Percentiles rank a stretch among this genome's conserved stretches.
Conservation (phyloP, 2,888 invertebrate species). For the Palloptera scutellata region DNA sequence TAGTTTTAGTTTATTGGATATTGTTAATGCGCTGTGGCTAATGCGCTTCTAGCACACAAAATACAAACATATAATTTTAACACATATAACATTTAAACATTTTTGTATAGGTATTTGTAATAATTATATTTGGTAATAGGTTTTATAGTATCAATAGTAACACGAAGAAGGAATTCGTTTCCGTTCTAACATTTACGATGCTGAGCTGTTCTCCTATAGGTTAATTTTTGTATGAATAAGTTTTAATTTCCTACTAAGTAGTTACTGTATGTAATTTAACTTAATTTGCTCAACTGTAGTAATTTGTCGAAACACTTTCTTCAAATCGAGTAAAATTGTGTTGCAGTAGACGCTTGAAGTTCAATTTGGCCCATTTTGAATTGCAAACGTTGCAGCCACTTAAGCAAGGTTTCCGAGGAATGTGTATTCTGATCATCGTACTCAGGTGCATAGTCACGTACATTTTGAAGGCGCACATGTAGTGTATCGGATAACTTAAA, state of each 20-base stretch:
- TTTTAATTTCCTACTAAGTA: too few species aligned
- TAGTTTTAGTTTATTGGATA: conserved; percentile 30
- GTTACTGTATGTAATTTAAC: too few species aligned
- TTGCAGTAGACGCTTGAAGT: conserved; percentile 89
- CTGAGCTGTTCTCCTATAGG: not conserved
- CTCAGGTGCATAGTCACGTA: conserved; percentile 79
- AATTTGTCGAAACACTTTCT: conserved; percentile 18
- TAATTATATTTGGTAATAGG: too few species aligned
- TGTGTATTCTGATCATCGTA: conserved; percentile 62
- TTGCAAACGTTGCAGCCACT: conserved; percentile 91
- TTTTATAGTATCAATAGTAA: too few species aligned
- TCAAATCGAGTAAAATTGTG: conserved; percentile 84
- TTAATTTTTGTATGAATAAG: not conserved
- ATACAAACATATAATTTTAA: too few species aligned
- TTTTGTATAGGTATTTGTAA: too few species aligned
- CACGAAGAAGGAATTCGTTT: too few species aligned
- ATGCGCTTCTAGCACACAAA: too few species aligned
- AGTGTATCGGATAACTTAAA: conserved; percentile 86
- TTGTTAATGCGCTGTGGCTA: conserved; percentile 8
- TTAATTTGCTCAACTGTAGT: not conserved
- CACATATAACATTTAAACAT: too few species aligned
- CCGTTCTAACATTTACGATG: not conserved
- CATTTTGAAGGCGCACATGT: conserved; percentile 84
- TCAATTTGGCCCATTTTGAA: conserved; percentile 99
- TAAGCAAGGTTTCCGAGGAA: conserved; percentile 68